Conservation (phyloP, 1,140 invertebrate genomes). For the Apolygus lucorum region DNA sequence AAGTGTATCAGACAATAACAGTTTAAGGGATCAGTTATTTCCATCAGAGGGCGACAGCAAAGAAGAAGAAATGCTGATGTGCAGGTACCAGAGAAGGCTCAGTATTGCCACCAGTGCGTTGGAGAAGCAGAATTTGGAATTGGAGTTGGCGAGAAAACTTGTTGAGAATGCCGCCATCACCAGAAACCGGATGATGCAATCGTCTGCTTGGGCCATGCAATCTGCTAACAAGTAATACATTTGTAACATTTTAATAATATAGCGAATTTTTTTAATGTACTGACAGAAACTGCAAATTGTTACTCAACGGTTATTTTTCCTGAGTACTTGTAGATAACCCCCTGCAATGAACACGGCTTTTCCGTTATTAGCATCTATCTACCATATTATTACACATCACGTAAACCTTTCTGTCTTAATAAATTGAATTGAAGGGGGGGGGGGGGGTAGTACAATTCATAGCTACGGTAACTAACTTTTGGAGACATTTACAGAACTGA, state of each 20-base stretch:
- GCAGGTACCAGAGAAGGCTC: constrained; percentile 26
- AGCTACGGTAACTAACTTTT: no score
- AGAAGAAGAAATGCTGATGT: constrained; percentile 22
- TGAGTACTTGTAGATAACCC: no score
- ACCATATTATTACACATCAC: no score
- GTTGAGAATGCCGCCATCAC: constrained; percentile 29
- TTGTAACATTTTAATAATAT: not conserved
- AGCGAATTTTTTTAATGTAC: not conserved
- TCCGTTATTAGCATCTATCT: no score
- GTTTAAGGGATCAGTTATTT: not conserved
- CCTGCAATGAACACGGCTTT: no score
- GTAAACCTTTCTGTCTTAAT: no score
- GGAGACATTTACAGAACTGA: no score
- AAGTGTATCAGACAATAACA: not conserved
- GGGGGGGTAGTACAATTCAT: no score
- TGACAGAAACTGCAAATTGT: constrained; percentile 18
- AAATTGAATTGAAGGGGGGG: no score
- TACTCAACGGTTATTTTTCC: no score
- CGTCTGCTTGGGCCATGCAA: constrained; percentile 25
- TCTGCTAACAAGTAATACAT: constrained; percentile 22
- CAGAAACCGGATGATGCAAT: constrained; percentile 22
- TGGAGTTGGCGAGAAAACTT: constrained; percentile 29
- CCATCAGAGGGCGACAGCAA: not conserved
- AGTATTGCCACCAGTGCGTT: constrained; percentile 21
- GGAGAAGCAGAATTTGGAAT: constrained; percentile 29